These are phyloP conservation scores for Trichogramma evanescens DNA, from an alignment of 2,888 invertebrate genomes.

Conservation along the genomic window DNA sequence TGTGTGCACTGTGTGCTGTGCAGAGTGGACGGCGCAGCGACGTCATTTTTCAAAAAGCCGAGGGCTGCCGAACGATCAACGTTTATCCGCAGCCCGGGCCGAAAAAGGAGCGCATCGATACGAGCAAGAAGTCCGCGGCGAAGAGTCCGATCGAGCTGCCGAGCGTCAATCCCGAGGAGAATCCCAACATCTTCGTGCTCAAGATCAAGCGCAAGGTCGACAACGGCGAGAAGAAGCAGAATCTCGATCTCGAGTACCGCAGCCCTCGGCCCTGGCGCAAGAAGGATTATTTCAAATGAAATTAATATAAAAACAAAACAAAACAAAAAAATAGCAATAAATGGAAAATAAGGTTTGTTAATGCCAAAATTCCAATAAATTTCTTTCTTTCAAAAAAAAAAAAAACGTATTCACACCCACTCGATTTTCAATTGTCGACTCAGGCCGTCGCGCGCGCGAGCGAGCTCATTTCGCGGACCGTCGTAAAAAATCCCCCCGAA, in stretches of 20 bases:
- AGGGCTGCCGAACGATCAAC: conserved; percentile 14
- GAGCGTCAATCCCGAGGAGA: conserved; percentile 28
- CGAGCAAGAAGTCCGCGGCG: not conserved
- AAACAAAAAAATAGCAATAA: conserved; percentile 5
- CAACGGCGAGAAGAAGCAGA: conserved; percentile 27
- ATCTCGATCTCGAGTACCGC: conserved; percentile 37
- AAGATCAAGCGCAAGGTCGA: conserved; percentile 32
- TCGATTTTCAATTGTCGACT: no score
- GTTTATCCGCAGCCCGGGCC: conserved; percentile 20
- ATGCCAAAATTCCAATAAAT: not conserved
- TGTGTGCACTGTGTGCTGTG: no score
- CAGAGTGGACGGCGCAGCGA: not conserved
- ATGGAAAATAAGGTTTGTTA: not conserved
- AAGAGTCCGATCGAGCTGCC: not conserved
- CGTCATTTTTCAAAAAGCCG: conserved; percentile 7
- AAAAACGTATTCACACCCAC: no score
- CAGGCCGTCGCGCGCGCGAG: no score
- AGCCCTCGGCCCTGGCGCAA: conserved; percentile 37
- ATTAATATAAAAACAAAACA: not conserved
- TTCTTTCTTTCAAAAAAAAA: not conserved
- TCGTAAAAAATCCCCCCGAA: not conserved
- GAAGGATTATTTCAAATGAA: not conserved
- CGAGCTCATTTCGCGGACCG: not conserved
- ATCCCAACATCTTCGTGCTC: conserved; percentile 40
- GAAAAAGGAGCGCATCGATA: not conserved